These are phyloP conservation scores for Chloroceryle aenea DNA, from an alignment of 2,113 vertebrate species.

Conservation along the genomic window DNA sequence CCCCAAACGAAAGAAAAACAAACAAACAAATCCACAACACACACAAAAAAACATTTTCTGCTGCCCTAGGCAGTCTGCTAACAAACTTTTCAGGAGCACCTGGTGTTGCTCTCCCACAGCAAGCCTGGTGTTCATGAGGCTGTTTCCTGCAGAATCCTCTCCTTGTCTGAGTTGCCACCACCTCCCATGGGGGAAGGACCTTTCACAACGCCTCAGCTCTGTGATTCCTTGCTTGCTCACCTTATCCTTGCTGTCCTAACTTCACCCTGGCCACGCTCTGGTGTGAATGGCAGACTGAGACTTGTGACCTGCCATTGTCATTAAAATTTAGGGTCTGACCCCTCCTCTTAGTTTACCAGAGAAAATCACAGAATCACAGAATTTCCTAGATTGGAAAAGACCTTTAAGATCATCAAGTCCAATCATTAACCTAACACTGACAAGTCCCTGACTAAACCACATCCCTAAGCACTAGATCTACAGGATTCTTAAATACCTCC, in stretches of 20 bases:
- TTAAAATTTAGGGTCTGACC: not conserved
- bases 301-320: not conserved
- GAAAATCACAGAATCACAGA: not conserved
- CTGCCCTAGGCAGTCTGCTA: not conserved
- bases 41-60: too few species aligned
- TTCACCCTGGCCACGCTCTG: not conserved
- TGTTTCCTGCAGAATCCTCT: not conserved
- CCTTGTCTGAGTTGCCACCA: not conserved
- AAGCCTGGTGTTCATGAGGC: rapidly evolving
- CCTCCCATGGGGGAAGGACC: not conserved
- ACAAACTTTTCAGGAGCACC: not conserved
- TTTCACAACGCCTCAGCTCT: not conserved
- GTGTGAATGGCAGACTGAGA: not conserved
- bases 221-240: not conserved
- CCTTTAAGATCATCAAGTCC: too few species aligned
- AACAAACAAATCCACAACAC: too few species aligned
- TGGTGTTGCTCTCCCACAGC: not conserved
- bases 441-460: too few species aligned
- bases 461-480: too few species aligned
- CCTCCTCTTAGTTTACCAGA: not conserved
- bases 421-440: too few species aligned
- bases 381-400: too few species aligned
- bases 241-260: not conserved
- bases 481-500: too few species aligned
- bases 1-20: too few species aligned